Percentiles rank a stretch among this genome's conserved stretches.
phyloP scores from a whole-genome alignment of 2,797 vertebrate species.

The Nothura maculosa region DNA sequence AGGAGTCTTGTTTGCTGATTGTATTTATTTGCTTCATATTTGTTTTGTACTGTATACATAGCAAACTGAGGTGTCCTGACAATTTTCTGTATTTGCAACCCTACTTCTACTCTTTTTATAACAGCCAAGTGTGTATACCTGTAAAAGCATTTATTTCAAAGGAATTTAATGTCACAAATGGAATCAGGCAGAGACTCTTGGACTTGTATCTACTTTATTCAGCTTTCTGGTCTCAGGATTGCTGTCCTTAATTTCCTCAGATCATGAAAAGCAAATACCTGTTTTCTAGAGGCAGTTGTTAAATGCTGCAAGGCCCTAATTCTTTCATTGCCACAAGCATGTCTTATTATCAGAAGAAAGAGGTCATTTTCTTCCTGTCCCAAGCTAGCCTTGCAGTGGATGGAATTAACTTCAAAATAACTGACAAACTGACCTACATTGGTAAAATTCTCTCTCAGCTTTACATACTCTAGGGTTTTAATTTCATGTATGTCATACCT shows the following conservation, averaged over 20 bases:
- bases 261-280: not conserved
- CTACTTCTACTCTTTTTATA: not conserved
- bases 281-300: not conserved
- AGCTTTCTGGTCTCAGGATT: not conserved
- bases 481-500: no score
- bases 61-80: not conserved
- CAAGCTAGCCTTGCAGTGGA: not conserved
- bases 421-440: not conserved
- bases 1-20: not conserved
- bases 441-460: not conserved
- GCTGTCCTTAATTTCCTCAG: not conserved
- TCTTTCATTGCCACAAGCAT: not conserved
- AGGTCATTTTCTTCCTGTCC: not conserved
- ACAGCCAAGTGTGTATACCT: not conserved
- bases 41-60: not conserved
- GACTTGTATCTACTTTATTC: not conserved
- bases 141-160: slow-evolving; percentile 14
- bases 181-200: not conserved
- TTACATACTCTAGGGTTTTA: not conserved
- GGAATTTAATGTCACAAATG: not conserved
- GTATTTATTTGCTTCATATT: not conserved
- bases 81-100: not conserved
- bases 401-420: not conserved
- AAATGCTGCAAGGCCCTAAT: not conserved
- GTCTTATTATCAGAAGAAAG: not conserved